Percentiles rank a stretch among this genome's conserved stretches.
Conservation (phyloP, 2,888 invertebrate genomes). For the Amorpha juglandis region DNA sequence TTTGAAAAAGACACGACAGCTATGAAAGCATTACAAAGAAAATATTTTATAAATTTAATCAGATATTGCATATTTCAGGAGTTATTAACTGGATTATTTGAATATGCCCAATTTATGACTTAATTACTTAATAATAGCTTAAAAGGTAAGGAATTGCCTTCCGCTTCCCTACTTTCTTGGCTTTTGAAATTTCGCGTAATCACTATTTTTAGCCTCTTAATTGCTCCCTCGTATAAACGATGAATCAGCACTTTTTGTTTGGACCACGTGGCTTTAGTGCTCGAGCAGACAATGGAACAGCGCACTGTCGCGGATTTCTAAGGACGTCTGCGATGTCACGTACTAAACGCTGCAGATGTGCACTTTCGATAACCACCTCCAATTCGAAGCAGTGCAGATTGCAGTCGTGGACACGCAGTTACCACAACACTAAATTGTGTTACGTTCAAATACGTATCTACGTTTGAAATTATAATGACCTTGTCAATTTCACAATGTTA, state of each 20-base stretch:
- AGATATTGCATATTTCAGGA: no score
- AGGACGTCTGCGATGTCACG: constrained; percentile 10
- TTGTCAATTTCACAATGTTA: background rate
- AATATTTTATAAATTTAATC: no score
- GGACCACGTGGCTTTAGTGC: background rate
- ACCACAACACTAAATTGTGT: background rate
- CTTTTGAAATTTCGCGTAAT: background rate
- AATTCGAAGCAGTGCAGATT: background rate
- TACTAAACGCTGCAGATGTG: constrained; percentile 17
- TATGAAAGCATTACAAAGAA: no score
- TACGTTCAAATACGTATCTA: constrained; percentile 1
- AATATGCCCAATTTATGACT: no score
- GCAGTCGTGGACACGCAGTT: background rate
- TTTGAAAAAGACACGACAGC: no score
- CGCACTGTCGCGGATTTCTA: background rate
- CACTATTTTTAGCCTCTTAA: background rate
- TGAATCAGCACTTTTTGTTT: background rate
- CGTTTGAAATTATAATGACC: background rate
- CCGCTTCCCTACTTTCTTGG: no score
- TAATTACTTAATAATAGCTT: no score
- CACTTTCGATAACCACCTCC: background rate
- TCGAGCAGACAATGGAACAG: background rate
- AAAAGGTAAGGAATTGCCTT: no score
- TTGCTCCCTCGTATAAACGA: background rate
- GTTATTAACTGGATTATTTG: no score